phyloP scores from a whole-genome alignment of 2,797 vertebrate genomes.

The Geotrypetes seraphini region DNA sequence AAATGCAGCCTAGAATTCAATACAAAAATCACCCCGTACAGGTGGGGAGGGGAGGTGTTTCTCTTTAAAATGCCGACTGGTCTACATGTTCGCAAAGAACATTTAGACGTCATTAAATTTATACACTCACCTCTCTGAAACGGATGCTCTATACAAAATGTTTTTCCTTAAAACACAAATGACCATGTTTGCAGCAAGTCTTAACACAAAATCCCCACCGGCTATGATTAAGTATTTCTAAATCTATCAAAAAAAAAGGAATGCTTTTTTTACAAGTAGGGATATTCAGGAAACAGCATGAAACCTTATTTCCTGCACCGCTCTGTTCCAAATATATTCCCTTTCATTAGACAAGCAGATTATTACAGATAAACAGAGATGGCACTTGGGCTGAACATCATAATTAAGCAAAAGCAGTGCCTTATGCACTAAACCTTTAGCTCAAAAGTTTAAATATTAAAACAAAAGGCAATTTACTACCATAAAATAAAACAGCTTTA shows the following conservation, averaged over 20 bases:
- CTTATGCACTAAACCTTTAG: slow-evolving; percentile 17
- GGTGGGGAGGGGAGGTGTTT: too few relatives aligned
- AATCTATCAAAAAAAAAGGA: slow-evolving; percentile 13
- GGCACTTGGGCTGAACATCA: slow-evolving; percentile 17
- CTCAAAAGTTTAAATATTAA: background rate
- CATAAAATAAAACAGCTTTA: too few relatives aligned
- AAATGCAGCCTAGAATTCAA: slow-evolving; percentile 34
- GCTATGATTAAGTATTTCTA: slow-evolving; percentile 12
- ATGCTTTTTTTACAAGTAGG: slow-evolving; percentile 12
- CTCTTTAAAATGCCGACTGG: too few relatives aligned
- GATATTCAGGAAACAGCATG: slow-evolving; percentile 14
- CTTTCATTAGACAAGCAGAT: slow-evolving; percentile 20
- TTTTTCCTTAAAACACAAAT: background rate
- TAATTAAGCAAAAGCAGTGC: slow-evolving; percentile 14
- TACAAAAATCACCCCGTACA: slow-evolving; percentile 13
- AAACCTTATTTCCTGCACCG: slow-evolving; percentile 12
- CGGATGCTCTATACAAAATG: background rate
- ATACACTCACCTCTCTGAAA: background rate
- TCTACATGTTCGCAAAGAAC: too few relatives aligned
- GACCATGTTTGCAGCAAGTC: slow-evolving; percentile 4
- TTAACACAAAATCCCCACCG: slow-evolving; percentile 1
- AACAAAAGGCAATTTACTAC: background rate
- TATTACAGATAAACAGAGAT: slow-evolving; percentile 10
- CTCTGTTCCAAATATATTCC: slow-evolving; percentile 8
- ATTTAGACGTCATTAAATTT: background rate